Conservation (phyloP, 2,888 invertebrate species). For the Sinhomidia bicolor region DNA sequence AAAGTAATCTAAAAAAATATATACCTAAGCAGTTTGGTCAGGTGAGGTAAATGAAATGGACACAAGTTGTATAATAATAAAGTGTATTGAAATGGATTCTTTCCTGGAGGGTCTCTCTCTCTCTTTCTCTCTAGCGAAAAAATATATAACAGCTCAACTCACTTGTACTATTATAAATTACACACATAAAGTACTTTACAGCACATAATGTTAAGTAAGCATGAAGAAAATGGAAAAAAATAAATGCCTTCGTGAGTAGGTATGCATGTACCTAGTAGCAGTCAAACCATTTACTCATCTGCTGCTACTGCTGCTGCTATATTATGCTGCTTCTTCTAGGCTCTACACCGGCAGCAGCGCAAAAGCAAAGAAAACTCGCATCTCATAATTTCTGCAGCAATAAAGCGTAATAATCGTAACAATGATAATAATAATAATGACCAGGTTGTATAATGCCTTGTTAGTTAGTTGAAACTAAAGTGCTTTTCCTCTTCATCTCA, state of each 20-base stretch:
- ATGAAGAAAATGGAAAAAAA: constrained; percentile 4
- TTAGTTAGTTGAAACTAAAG: constrained; percentile 64
- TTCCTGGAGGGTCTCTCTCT: constrained; percentile 61
- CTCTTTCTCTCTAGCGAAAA: too few species aligned
- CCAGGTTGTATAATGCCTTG: constrained; percentile 57
- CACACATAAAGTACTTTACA: constrained; percentile 35
- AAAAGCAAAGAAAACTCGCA: constrained; percentile 61
- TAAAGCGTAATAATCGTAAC: constrained; percentile 75
- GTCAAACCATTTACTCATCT: not conserved
- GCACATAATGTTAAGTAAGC: constrained; percentile 31
- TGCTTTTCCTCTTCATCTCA: constrained; percentile 50
- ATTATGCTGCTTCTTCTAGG: too few species aligned
- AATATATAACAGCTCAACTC: not conserved
- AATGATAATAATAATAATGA: constrained; percentile 72
- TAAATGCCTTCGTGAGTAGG: not conserved
- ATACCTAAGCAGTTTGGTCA: constrained; percentile 28
- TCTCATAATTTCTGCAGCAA: constrained; percentile 76
- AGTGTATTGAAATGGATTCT: constrained; percentile 65
- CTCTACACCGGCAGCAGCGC: not conserved
- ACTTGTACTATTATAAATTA: constrained; percentile 55
- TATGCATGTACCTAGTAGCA: not conserved
- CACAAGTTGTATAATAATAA: constrained; percentile 50
- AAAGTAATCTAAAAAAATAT: constrained; percentile 2
- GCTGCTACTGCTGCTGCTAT: not conserved
- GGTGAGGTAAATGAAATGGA: constrained; percentile 61